These are phyloP conservation scores for Meteorus colon DNA, from an alignment of 2,888 invertebrate genomes.

Conservation along the genomic window DNA sequence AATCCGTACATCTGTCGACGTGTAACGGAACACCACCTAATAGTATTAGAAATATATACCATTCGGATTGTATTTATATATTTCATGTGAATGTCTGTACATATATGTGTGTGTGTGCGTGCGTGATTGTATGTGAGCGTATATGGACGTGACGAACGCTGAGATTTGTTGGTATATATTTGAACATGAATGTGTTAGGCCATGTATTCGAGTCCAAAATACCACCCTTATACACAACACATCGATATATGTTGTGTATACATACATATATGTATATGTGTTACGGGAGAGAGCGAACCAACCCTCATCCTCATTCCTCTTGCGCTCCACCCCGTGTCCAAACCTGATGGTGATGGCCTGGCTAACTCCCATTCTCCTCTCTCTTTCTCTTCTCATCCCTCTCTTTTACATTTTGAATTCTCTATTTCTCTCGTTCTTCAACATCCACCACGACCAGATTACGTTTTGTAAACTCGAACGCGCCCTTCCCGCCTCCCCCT, in stretches of 20 bases:
- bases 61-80: slow-evolving; percentile 34
- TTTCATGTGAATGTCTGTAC: not conserved
- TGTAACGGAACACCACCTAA: slow-evolving; percentile 73
- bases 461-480: slow-evolving; percentile 42
- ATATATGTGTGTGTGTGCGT: not conserved
- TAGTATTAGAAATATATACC: slow-evolving; percentile 71
- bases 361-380: not conserved
- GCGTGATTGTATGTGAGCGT: not conserved
- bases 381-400: not conserved
- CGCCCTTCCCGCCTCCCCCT: not conserved
- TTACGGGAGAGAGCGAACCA: slow-evolving; percentile 7
- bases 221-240: slow-evolving; percentile 27
- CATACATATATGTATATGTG: not conserved
- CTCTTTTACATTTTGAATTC: not conserved
- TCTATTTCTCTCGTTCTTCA: slow-evolving; percentile 15
- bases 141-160: not conserved
- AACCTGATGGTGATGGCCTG: slow-evolving; percentile 16
- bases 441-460: slow-evolving; percentile 37
- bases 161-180: slow-evolving; percentile 13
- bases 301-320: slow-evolving; percentile 25
- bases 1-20: slow-evolving; percentile 71
- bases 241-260: not conserved
- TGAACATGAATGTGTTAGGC: slow-evolving; percentile 9
- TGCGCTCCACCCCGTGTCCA: slow-evolving; percentile 29
- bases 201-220: slow-evolving; percentile 22